phyloP scores from a whole-genome alignment of 1,140 invertebrate species.

The Calliphora vicina region DNA sequence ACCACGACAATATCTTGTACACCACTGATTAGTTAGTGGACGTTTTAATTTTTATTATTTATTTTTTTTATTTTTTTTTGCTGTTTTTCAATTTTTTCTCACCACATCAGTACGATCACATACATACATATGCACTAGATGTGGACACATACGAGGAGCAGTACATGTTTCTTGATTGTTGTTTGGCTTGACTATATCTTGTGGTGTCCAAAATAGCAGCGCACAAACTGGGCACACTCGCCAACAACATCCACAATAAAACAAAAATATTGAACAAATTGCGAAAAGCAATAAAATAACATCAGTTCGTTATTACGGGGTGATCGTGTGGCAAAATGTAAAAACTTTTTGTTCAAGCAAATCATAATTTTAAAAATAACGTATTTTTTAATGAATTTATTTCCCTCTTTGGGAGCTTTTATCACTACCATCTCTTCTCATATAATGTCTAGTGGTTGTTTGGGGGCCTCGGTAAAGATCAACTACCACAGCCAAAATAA shows the following conservation, averaged over 20 bases:
- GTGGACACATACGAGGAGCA: neutral
- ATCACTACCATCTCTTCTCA: neutral
- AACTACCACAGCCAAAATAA: neutral
- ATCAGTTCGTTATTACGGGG: neutral
- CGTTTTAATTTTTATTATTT: neutral
- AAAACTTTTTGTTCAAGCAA: neutral
- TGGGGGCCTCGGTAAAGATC: neutral
- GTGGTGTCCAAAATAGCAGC: neutral
- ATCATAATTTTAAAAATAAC: neutral
- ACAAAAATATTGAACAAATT: neutral
- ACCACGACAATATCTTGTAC: constrained; percentile 28
- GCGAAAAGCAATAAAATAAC: neutral
- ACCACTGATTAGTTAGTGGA: constrained; percentile 23
- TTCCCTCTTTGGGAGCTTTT: neutral
- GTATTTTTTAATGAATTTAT: no score
- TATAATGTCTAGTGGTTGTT: constrained; percentile 16
- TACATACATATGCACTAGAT: neutral
- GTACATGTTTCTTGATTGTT: neutral
- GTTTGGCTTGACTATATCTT: neutral
- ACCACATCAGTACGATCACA: neutral
- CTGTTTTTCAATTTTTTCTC: constrained; percentile 16
- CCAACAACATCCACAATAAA: neutral
- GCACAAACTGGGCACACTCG: neutral
- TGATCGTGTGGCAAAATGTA: constrained; percentile 13
- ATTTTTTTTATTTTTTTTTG: neutral